A percentile compares a stretch with the other conserved stretches of the same genome.
Conservation (phyloP, 2,888 invertebrate genomes). For the Pharmacophagus antenor region DNA sequence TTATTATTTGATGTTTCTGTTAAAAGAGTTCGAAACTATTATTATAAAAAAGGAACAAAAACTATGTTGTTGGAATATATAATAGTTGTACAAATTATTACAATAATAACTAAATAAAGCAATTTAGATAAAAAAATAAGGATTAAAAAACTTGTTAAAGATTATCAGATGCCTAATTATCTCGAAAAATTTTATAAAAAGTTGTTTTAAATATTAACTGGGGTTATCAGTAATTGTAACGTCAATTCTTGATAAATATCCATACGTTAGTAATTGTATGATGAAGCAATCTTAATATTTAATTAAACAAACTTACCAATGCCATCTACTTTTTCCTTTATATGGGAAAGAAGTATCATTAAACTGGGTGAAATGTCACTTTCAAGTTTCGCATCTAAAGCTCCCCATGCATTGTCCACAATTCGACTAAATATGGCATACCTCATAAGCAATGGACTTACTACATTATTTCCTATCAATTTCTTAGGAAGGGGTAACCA, state of each 20-base stretch:
- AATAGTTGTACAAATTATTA: no score
- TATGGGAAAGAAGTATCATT: constrained; percentile 78
- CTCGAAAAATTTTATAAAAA: no score
- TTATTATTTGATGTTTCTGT: constrained; percentile 53
- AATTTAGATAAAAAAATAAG: no score
- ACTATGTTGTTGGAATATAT: no score
- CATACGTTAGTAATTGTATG: no score
- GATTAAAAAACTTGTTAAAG: no score
- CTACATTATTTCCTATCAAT: constrained; percentile 60
- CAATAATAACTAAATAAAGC: no score
- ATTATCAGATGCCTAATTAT: no score
- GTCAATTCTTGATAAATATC: no score
- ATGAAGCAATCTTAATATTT: no score
- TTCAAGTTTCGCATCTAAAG: constrained; percentile 79
- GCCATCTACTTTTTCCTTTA: constrained; percentile 73
- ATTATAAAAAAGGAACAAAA: background rate
- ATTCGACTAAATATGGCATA: constrained; percentile 81
- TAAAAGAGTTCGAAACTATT: background rate
- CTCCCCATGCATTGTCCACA: constrained; percentile 72
- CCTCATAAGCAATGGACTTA: constrained; percentile 78
- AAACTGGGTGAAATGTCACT: constrained; percentile 78
- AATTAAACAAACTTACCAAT: constrained; percentile 63
- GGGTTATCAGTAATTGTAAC: no score
- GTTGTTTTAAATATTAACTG: no score
- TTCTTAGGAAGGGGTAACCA: constrained; percentile 79